Conservation (phyloP, 1,140 invertebrate species). For the Drosophila miranda region DNA sequence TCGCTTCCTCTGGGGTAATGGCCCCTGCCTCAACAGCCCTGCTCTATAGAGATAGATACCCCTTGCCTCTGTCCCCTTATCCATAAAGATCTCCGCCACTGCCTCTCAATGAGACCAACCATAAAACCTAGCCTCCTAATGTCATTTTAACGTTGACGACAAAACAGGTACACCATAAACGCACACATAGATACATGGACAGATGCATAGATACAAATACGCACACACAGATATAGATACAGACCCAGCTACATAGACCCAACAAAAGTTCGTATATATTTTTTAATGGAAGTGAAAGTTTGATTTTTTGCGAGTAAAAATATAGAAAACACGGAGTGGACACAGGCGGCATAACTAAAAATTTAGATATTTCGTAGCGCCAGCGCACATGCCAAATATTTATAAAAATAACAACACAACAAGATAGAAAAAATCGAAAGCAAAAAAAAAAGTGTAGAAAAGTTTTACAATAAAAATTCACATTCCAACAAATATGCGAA, state of each 20-base stretch:
- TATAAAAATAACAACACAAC: conserved; percentile 38
- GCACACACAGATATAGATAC: conserved; percentile 24
- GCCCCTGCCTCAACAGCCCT: not conserved
- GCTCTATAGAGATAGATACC: too few relatives aligned
- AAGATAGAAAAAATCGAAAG: too few relatives aligned
- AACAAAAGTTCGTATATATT: conserved; percentile 50
- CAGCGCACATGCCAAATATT: conserved; percentile 53
- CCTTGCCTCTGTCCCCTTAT: not conserved
- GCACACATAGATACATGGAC: conserved; percentile 21
- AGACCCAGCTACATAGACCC: conserved; percentile 18
- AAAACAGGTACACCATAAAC: conserved; percentile 43
- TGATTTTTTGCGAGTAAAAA: conserved; percentile 64
- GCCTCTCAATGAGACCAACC: conserved; percentile 24
- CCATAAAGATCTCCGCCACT: not conserved
- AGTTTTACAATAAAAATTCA: conserved; percentile 57
- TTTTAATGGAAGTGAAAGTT: conserved; percentile 77
- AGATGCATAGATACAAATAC: conserved; percentile 45
- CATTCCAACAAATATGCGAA: conserved; percentile 65
- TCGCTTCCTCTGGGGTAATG: conserved; percentile 32
- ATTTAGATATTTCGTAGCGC: conserved; percentile 49
- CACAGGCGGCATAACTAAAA: conserved; percentile 48
- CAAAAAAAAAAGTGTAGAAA: not conserved
- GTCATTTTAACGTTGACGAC: conserved; percentile 68
- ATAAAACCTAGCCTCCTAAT: conserved; percentile 77
- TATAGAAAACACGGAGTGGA: conserved; percentile 45